Conservation (phyloP, 37 sponge, comb jelly and placozoan species). For the Amphimedon queenslandica region DNA sequence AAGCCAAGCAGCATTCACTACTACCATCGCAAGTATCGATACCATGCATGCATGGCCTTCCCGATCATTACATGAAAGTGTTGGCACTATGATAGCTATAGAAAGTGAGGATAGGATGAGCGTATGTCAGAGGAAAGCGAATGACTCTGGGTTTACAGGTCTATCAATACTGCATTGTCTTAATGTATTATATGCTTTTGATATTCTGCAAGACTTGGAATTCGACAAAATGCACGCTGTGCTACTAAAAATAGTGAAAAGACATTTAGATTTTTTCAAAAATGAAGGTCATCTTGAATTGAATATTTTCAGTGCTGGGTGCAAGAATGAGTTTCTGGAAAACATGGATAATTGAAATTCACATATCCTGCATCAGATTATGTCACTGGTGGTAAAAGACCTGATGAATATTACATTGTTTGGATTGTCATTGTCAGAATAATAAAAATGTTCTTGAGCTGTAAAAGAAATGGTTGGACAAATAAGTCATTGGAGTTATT, state of each 20-base stretch:
- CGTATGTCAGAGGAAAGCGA: slow-evolving; percentile 11
- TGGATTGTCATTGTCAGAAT: slow-evolving; percentile 30
- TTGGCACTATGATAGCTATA: background rate
- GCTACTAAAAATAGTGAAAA: background rate
- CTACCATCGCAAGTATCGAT: slow-evolving; percentile 10
- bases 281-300: background rate
- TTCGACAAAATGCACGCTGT: slow-evolving; percentile 27
- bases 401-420: slow-evolving; percentile 13
- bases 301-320: slow-evolving; percentile 20
- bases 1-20: background rate
- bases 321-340: slow-evolving; percentile 33
- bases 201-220: slow-evolving; percentile 13
- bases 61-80: background rate
- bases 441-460: slow-evolving; percentile 17
- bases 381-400: slow-evolving; percentile 9
- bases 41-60: background rate
- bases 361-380: slow-evolving; percentile 31
- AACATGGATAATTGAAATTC: slow-evolving; percentile 46
- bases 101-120: slow-evolving; percentile 5
- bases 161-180: slow-evolving; percentile 13
- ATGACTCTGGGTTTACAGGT: slow-evolving; percentile 17
- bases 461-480: slow-evolving; percentile 16
- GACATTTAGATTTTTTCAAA: background rate
- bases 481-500: slow-evolving; percentile 3
- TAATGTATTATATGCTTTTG: background rate